Evolutionary conservation across 2,113 vertebrate genomes (phyloP), one percentile per base, ranked within the genome.

Genomic region (Petrocephalus microphthalmus): DNA sequence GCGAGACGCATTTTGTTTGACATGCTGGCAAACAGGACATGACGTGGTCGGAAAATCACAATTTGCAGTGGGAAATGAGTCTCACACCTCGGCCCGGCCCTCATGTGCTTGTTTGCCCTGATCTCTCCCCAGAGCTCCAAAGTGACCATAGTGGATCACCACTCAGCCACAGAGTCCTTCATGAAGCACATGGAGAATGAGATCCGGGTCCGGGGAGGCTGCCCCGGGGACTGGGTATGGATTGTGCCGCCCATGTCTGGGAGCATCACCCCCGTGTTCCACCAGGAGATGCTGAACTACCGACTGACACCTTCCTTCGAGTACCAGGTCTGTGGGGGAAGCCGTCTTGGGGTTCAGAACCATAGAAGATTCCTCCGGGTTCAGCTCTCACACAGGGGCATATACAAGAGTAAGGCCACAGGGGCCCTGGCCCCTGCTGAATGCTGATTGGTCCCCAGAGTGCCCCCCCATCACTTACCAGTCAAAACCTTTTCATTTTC

Each of bases 111-210:
- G 88, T 15, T 29, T 53, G 37, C 19, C 33, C 17, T 49, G 5
- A 7, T 53, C 49, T 86, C n/a, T 83, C 15, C 88, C 86, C 88
- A 99, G 98, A 94, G 95, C 0, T 97, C 97, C 93, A 99, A 99
- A 91, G 97, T 99, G 93, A 99, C 98, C 90, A 99, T 99, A 13
- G 98, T 99, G 19, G 98, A 99, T 92, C 98, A 99, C 89, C 98
- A 99, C 92, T 99, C 98, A 0, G 98, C 98, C 91, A 99, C 98
- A 0, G 98, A 99, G 93, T 99, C 98, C 91, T 99, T 99, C 90
- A 99, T 99, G 93, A 99, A 99, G 92, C 98, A 99, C 95, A 98
- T 99, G 98, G 98, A 99, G 92, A 99, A 99, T 0, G 98, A 99
- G 89, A 97, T 96, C 88, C 94, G 97, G 1, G 97, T 98, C 91